A percentile compares a stretch with the other conserved stretches of the same genome.
These are phyloP conservation scores for Linnaemya vulpina DNA, from an alignment of 2,888 invertebrate species.

Conservation along the genomic window DNA sequence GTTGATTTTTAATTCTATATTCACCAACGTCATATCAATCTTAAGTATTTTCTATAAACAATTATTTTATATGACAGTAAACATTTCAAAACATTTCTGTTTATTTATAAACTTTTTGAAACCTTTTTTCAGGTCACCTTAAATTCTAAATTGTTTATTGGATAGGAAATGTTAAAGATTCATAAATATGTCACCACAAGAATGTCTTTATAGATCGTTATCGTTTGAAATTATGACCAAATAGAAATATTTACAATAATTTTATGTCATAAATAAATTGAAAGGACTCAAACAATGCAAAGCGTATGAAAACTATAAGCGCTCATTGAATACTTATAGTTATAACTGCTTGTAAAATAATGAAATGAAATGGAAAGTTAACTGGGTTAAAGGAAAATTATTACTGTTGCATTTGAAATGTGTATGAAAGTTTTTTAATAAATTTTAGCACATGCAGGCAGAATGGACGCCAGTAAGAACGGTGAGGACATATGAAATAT, in stretches of 20 bases:
- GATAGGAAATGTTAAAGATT: constrained; percentile 31
- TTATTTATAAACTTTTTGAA: not conserved
- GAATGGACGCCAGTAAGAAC: not conserved
- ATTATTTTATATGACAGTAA: no score
- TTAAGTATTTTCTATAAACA: no score
- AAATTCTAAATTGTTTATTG: not conserved
- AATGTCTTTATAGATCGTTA: constrained; percentile 44
- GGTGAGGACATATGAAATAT: not conserved
- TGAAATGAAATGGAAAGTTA: constrained; percentile 20
- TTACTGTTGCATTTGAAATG: not conserved
- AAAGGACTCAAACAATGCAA: constrained; percentile 27
- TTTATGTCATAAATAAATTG: constrained; percentile 25
- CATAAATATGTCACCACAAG: constrained; percentile 32
- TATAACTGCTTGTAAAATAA: constrained; percentile 38
- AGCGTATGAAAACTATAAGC: constrained; percentile 46
- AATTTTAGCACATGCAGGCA: not conserved
- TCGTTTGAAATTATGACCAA: constrained; percentile 55
- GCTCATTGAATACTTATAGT: constrained; percentile 62
- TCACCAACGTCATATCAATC: no score
- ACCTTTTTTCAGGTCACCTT: not conserved
- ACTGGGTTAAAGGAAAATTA: constrained; percentile 38
- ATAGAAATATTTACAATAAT: constrained; percentile 56
- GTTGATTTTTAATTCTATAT: no score
- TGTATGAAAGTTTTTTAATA: not conserved
- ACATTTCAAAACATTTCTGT: not conserved